Evolutionary conservation across 2,888 invertebrate species (phyloP).

Genomic region (Drosophila hamatofila): DNA sequence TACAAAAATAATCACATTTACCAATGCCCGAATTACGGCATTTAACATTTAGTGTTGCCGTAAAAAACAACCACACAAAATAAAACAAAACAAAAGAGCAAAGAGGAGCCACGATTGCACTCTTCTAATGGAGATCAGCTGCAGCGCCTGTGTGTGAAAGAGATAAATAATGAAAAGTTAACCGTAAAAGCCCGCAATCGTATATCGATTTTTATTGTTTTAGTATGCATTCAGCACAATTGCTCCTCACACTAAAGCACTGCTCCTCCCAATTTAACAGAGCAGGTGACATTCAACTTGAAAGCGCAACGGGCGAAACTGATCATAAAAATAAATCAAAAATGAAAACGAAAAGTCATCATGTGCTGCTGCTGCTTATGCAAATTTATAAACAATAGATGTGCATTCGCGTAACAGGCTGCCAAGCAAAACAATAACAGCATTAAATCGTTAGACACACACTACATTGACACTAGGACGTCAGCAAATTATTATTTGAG

Average conservation of each 20-base stretch:
- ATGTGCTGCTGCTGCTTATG: constrained; percentile 22
- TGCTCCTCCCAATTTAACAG: constrained; percentile 17
- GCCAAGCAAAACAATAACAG: constrained; percentile 43
- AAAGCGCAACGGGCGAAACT: constrained; percentile 19
- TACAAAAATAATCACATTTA: constrained; percentile 51
- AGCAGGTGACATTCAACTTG: constrained; percentile 53
- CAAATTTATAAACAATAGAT: constrained; percentile 32
- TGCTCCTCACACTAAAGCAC: constrained; percentile 13
- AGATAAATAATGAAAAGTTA: constrained; percentile 8
- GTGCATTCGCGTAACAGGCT: constrained; percentile 11
- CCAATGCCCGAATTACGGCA: constrained; percentile 24
- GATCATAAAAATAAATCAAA: constrained; percentile 19
- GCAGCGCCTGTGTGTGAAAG: constrained; percentile 2
- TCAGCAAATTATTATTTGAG: constrained; percentile 1
- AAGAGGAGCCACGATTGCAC: background rate
- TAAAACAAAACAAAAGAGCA: constrained; percentile 5
- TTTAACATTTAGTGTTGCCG: constrained; percentile 32
- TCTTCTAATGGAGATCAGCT: constrained; percentile 23
- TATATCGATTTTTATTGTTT: constrained; percentile 30
- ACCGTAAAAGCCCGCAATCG: constrained; percentile 20
- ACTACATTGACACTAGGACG: constrained; percentile 24
- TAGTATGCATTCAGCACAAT: constrained; percentile 2
- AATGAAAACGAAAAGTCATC: constrained; percentile 12
- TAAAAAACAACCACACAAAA: constrained; percentile 8
- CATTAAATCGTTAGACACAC: constrained; percentile 9